Evolutionary conservation across 1,140 invertebrate genomes (phyloP).

Genomic region (Pogonognathellus flavescens): DNA sequence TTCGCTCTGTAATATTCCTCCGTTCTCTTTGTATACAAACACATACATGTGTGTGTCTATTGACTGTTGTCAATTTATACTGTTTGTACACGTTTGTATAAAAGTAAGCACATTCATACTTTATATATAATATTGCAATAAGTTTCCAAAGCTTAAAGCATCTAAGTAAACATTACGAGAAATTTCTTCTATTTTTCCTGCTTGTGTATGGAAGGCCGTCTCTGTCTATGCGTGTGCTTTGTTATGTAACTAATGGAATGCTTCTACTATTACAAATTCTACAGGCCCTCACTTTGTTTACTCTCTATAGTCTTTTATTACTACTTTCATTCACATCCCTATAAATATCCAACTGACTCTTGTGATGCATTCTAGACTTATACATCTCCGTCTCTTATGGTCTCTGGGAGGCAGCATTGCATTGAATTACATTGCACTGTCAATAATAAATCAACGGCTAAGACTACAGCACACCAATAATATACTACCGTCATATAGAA

Average conservation of each 20-base stretch:
- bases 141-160: no score
- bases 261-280: not conserved
- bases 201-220: not conserved
- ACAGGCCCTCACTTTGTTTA: not conserved
- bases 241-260: constrained; percentile 5
- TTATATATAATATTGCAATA: constrained; percentile 2
- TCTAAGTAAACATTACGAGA: not conserved
- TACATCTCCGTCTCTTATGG: not conserved
- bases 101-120: not conserved
- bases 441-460: constrained; percentile 28
- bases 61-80: constrained; percentile 14
- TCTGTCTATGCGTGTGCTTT: no score
- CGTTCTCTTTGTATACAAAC: no score
- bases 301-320: not conserved
- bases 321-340: not conserved
- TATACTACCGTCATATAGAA: no score
- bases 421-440: not conserved
- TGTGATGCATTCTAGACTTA: not conserved
- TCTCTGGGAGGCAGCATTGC: no score
- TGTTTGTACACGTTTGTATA: not conserved
- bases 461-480: no score
- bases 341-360: not conserved
- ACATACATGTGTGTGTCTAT: not conserved
- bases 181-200: constrained; percentile 28
- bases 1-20: not conserved